Conservation (phyloP, 2,113 vertebrate genomes). For the Solenodon paradoxus region DNA sequence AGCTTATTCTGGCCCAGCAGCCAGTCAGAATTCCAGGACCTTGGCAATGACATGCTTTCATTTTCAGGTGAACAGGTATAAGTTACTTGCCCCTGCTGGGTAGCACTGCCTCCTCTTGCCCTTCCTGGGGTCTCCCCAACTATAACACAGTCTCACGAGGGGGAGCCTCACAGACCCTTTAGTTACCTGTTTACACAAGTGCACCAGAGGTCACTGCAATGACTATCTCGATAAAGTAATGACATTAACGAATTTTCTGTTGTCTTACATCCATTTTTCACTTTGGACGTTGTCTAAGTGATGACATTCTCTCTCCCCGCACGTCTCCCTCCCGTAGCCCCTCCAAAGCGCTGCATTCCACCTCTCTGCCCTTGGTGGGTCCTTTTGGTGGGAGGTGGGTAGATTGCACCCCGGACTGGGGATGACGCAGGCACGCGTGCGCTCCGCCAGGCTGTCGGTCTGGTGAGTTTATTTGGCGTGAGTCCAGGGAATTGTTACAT, state of each 20-base stretch:
- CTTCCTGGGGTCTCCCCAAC: background rate
- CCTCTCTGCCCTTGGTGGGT: background rate
- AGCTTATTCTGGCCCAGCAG: background rate
- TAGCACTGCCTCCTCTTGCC: background rate
- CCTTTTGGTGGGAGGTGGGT: no score
- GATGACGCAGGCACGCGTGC: fast-evolving
- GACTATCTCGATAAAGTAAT: background rate
- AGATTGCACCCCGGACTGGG: background rate
- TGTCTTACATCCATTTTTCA: background rate
- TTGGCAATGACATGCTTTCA: background rate
- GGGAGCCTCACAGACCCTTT: background rate
- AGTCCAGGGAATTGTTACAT: background rate
- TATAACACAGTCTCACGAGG: background rate
- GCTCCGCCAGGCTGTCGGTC: background rate
- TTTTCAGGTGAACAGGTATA: background rate
- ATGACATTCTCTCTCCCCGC: background rate
- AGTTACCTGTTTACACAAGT: background rate
- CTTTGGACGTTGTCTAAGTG: no score
- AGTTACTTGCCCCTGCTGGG: background rate
- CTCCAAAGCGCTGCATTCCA: fast-evolving
- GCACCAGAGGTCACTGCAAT: background rate
- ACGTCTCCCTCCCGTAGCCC: background rate
- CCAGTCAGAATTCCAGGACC: background rate
- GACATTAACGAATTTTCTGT: background rate
- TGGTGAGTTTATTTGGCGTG: background rate